These are phyloP conservation scores for Drosophila parvula DNA, from an alignment of 1,140 invertebrate species.

Conservation along the genomic window DNA sequence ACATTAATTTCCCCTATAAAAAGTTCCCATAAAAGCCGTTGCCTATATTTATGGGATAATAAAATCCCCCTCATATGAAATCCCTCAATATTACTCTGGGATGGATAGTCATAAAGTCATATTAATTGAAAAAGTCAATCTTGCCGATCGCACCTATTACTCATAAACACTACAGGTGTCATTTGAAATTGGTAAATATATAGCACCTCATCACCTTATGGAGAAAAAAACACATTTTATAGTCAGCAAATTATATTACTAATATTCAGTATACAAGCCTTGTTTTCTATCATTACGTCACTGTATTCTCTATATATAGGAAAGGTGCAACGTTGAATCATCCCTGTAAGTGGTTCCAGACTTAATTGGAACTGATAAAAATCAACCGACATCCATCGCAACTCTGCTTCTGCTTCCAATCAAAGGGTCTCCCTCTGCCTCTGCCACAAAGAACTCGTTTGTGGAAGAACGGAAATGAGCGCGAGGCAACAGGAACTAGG, in stretches of 20 bases:
- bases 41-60: not conserved
- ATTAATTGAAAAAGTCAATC: not conserved
- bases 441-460: conserved; percentile 40
- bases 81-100: no score
- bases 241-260: not conserved
- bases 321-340: conserved; percentile 35
- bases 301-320: not conserved
- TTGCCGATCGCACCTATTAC: not conserved
- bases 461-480: conserved; percentile 42
- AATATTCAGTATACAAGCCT: not conserved
- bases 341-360: conserved; percentile 21
- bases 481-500: conserved; percentile 31
- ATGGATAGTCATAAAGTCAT: conserved; percentile 2
- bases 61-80: not conserved
- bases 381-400: conserved; percentile 38
- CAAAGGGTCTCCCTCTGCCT: conserved; percentile 8
- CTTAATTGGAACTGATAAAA: conserved; percentile 71
- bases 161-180: conserved; percentile 10
- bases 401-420: conserved; percentile 28
- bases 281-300: not conserved
- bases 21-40: not conserved
- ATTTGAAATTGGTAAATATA: not conserved
- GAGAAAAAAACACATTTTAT: conserved; percentile 9
- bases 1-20: not conserved
- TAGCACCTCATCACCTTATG: not conserved